Conservation (phyloP, 2,888 invertebrate species). For the Drosophila siamana region DNA sequence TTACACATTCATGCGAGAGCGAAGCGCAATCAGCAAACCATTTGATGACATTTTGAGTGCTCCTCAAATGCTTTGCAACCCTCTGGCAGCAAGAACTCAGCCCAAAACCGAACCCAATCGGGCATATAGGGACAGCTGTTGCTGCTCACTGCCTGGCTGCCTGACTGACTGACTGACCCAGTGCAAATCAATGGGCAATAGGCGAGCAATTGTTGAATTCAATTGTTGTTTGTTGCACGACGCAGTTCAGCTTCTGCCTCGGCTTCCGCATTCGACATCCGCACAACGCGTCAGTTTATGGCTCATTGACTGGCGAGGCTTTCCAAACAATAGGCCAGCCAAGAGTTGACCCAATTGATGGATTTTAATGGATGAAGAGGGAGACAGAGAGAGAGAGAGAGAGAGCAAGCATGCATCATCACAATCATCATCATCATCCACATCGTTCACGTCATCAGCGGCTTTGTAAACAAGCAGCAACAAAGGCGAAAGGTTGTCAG, state of each 20-base stretch:
- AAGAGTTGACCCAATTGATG: conserved; percentile 63
- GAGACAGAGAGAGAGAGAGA: too few relatives aligned
- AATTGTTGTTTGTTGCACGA: conserved; percentile 22
- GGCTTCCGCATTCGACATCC: conserved; percentile 46
- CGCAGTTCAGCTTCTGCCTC: conserved; percentile 9
- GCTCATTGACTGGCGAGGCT: conserved; percentile 59
- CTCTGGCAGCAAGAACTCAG: conserved; percentile 17
- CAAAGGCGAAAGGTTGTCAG: conserved; percentile 48
- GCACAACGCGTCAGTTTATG: conserved; percentile 49
- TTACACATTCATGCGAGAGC: conserved; percentile 32
- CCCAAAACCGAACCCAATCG: conserved; percentile 1
- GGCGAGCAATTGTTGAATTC: conserved; percentile 29
- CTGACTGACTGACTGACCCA: conserved; percentile 57
- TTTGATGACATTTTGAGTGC: conserved; percentile 75
- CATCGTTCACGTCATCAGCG: conserved; percentile 14
- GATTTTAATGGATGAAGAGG: conserved; percentile 39
- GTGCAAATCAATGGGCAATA: conserved; percentile 58
- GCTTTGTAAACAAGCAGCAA: conserved; percentile 24
- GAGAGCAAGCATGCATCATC: conserved; percentile 9
- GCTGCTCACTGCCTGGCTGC: conserved; percentile 20
- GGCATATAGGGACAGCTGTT: conserved; percentile 61
- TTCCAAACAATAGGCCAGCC: conserved; percentile 40
- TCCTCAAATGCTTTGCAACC: conserved; percentile 56
- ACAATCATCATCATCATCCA: conserved; percentile 6
- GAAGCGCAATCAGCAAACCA: conserved; percentile 59